Percentiles rank a stretch among this genome's conserved stretches.
phyloP scores from a whole-genome alignment of 1,140 invertebrate genomes.

The Meloidogyne exigua region DNA sequence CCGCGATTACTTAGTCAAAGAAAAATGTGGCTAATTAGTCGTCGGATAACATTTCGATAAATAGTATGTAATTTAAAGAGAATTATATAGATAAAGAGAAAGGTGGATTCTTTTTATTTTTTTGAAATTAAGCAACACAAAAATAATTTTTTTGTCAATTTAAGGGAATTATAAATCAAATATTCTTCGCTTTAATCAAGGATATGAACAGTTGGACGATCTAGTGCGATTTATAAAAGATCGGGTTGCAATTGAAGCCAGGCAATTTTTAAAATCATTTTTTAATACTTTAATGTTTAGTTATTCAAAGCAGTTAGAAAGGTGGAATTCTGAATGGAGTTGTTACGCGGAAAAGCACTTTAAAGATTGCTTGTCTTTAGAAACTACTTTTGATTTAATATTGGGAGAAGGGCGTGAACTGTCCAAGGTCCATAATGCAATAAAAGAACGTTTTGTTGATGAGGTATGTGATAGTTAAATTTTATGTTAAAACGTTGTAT shows the following conservation, averaged over 20 bases:
- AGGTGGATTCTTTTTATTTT: no score
- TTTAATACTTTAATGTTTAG: background rate
- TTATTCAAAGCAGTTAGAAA: slow-evolving; percentile 51
- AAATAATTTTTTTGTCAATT: background rate
- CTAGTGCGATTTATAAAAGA: slow-evolving; percentile 54
- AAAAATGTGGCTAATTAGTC: no score
- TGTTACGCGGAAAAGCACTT: slow-evolving; percentile 43
- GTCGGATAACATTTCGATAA: background rate
- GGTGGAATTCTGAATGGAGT: slow-evolving; percentile 53
- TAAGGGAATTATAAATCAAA: slow-evolving; percentile 58
- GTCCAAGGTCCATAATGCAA: slow-evolving; percentile 44
- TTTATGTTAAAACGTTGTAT: no score
- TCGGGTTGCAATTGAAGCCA: slow-evolving; percentile 52
- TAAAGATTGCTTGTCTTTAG: slow-evolving; percentile 25
- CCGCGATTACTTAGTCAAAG: no score
- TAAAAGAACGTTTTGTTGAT: slow-evolving; percentile 55
- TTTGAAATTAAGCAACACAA: no score
- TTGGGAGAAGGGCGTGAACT: slow-evolving; percentile 50
- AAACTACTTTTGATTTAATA: slow-evolving; percentile 34
- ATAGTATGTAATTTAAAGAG: background rate
- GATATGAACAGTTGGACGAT: slow-evolving; percentile 59
- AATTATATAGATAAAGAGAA: no score
- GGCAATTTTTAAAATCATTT: background rate
- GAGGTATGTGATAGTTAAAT: slow-evolving; percentile 33
- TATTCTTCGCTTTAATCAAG: slow-evolving; percentile 55